Evolutionary conservation across 2,888 invertebrate genomes (phyloP).

Genomic region (Acanthacorydalis orientalis): DNA sequence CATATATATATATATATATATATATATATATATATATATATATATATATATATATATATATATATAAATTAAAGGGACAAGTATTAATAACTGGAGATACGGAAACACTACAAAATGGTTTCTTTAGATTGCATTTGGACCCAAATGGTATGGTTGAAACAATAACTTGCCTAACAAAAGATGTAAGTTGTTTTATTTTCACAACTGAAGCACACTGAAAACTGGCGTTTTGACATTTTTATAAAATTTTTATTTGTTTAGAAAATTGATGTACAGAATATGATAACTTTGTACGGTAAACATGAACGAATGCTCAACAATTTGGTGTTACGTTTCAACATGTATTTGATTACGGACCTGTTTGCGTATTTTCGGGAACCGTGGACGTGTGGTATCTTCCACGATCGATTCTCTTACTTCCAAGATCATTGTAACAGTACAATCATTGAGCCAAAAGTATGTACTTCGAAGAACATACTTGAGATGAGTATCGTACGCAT

Average conservation of each 20-base stretch:
- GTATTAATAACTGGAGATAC: conserved; percentile 37
- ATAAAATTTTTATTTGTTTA: conserved; percentile 15
- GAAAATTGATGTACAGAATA: conserved; percentile 37
- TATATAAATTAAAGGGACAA: conserved; percentile 30
- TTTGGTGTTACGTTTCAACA: conserved; percentile 39
- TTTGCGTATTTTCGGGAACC: conserved; percentile 47
- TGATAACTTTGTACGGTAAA: conserved; percentile 48
- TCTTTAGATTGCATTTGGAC: conserved; percentile 43
- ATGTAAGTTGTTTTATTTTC: conserved; percentile 22
- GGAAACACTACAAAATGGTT: conserved; percentile 25
- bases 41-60: neutral
- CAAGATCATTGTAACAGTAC: neutral
- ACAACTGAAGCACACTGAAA: neutral
- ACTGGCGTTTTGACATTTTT: neutral
- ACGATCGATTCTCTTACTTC: conserved; percentile 32
- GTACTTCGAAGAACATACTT: too few relatives aligned
- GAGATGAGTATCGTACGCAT: too few relatives aligned
- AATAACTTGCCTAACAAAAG: conserved; percentile 41
- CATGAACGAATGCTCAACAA: conserved; percentile 58
- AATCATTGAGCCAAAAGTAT: too few relatives aligned
- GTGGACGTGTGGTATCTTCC: conserved; percentile 45
- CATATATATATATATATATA: too few relatives aligned
- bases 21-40: too few relatives aligned
- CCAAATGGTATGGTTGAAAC: conserved; percentile 35
- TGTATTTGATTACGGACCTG: conserved; percentile 44